Base-by-base conservation (phyloP, 2,797 vertebrate genomes). In the Sebastes dallii region DNA sequence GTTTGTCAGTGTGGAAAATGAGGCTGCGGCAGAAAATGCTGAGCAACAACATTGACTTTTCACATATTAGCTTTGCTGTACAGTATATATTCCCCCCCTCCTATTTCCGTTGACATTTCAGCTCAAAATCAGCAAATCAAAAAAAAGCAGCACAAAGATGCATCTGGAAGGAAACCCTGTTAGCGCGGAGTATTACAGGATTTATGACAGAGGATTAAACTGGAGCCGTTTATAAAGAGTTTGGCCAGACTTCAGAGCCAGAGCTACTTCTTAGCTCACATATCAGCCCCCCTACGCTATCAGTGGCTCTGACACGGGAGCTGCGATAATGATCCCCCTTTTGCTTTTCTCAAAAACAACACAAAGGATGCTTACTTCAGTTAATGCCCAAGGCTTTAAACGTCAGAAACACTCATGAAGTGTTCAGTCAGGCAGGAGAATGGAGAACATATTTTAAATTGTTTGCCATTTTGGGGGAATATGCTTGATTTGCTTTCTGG, bases 201-300 rank as follows among this genome's bases (percentile, higher is more conserved):
- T 90, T 81, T 56, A 67, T 86, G 77, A 70, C 70, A 5, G 82
- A 58, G 83, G 87, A 82, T 92, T 91, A 81, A 76, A 67, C 54
- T 3, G 42, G 46, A 86, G 78, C 66, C 70, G 39, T 76, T 85
- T 76, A 29, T 50, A 58, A 75, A 52, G 81, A 66, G 56, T 75
- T 73, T 71, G 66, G 66, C 66, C 78, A n/a, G n/a, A 81, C 64
- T 65, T 85, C 62, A 81, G 69, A 82, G 71, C 59, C 62, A 80
- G 69, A 82, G 71, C 59, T 6, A 13, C 82, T 76, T 72, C 52
- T 80, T 36, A 70, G 52, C 68, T 14, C 14, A 54, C 9, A 75
- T 65, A 64, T 78, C 62, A 78, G 54, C 55, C 22, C 27, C 27
- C 27, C 42, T 20, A 50, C 4, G 2, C 52, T 34, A 56, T 84